A percentile compares a stretch with the other conserved stretches of the same genome.
These are phyloP conservation scores for Monochamus alternatus DNA, from an alignment of 2,888 invertebrate genomes.

Conservation along the genomic window DNA sequence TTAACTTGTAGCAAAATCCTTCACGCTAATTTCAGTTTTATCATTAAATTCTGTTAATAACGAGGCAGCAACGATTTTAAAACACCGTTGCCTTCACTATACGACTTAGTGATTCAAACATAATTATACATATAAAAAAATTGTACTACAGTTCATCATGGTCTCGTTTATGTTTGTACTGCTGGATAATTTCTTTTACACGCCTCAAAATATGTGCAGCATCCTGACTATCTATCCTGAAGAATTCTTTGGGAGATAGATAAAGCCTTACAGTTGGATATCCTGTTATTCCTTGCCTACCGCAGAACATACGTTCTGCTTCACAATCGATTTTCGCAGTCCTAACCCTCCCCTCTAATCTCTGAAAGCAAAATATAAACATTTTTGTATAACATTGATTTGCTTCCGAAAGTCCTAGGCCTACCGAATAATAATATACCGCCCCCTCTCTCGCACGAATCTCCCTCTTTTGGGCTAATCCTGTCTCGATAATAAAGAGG, in stretches of 20 bases:
- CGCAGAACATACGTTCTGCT: slow-evolving; percentile 72
- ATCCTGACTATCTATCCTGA: slow-evolving; percentile 59
- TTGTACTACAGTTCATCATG: slow-evolving; percentile 63
- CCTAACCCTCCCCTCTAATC: slow-evolving; percentile 73
- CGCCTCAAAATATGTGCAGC: slow-evolving; percentile 50
- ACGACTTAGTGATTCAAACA: not conserved
- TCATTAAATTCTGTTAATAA: not conserved
- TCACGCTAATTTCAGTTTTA: not conserved
- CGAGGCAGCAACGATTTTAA: not conserved
- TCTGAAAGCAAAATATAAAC: slow-evolving; percentile 61
- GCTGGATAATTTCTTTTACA: slow-evolving; percentile 53
- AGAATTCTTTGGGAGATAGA: slow-evolving; percentile 61
- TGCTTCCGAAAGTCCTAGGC: too few species aligned
- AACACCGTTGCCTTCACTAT: not conserved
- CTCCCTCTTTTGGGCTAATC: too few species aligned
- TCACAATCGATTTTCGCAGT: slow-evolving; percentile 81
- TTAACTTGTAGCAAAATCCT: too few species aligned
- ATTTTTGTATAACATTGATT: not conserved
- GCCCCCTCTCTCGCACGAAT: too few species aligned
- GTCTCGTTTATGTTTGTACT: slow-evolving; percentile 60
- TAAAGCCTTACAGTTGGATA: slow-evolving; percentile 77
- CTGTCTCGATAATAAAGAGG: too few species aligned
- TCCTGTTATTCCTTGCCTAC: slow-evolving; percentile 72
- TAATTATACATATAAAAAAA: not conserved
- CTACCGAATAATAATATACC: too few species aligned